A percentile compares a stretch with the other conserved stretches of the same genome.
Evolutionary conservation across 2,888 invertebrate genomes (phyloP).

Genomic region (Hirtodrosophila cameraria): DNA sequence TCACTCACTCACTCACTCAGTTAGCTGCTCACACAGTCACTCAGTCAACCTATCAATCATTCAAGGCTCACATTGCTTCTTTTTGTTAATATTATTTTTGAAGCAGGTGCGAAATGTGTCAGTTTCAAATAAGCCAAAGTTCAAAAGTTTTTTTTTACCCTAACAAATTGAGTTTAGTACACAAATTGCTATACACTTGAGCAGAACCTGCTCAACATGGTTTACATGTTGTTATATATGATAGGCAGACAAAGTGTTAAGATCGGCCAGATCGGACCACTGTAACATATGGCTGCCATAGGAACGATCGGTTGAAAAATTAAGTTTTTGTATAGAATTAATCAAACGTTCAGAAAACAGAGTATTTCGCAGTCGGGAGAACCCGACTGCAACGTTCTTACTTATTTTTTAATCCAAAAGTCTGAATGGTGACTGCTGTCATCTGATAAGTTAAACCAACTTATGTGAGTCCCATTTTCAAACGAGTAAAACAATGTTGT

Average conservation of each 20-base stretch:
- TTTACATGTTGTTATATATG: no score
- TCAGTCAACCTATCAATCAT: constrained; percentile 63
- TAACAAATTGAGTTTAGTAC: constrained; percentile 1
- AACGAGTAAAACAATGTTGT: no score
- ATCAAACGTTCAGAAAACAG: no score
- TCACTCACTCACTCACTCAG: constrained; percentile 19
- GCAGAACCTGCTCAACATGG: background rate
- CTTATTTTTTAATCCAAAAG: no score
- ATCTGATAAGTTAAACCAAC: background rate
- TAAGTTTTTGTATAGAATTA: no score
- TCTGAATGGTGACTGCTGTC: constrained; percentile 6
- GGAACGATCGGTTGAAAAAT: no score
- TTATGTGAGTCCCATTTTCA: no score
- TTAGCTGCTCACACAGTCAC: constrained; percentile 9
- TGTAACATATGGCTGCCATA: no score
- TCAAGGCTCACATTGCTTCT: constrained; percentile 22
- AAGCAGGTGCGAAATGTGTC: constrained; percentile 68
- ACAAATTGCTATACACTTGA: background rate
- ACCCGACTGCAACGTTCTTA: no score
- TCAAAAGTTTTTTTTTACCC: constrained; percentile 28
- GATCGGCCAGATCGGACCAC: no score
- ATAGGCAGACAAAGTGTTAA: no score
- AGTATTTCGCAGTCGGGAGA: no score
- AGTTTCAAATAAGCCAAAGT: constrained; percentile 48
- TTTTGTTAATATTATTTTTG: constrained; percentile 28